Evolutionary conservation across 1,140 invertebrate species (phyloP).

Genomic region (Eriocheir sinensis): DNA sequence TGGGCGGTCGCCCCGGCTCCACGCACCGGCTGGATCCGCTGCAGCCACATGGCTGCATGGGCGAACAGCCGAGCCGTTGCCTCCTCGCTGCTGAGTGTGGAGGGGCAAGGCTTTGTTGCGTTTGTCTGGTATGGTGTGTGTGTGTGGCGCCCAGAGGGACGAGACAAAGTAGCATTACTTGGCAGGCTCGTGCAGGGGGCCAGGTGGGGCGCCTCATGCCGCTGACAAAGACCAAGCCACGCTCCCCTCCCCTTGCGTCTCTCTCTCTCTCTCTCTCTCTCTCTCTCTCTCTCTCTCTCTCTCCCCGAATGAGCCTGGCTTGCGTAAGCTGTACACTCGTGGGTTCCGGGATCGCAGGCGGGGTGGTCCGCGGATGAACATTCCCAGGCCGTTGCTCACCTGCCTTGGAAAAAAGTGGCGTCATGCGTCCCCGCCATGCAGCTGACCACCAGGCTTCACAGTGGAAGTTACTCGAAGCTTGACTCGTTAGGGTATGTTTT

Average conservation of each 20-base stretch:
- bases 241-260: background rate
- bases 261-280: slow-evolving; percentile 1
- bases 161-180: background rate
- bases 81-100: background rate
- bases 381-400: background rate
- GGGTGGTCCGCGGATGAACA: background rate
- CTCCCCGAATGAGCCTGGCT: no score
- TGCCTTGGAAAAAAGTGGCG: no score
- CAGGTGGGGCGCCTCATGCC: background rate
- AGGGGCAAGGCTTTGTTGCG: background rate
- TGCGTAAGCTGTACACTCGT: background rate
- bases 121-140: background rate
- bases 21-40: slow-evolving; percentile 30
- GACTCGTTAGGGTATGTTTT: no score
- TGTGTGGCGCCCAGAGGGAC: background rate
- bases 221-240: background rate
- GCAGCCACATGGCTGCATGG: slow-evolving; percentile 55
- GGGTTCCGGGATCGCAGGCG: background rate
- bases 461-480: no score
- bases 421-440: background rate
- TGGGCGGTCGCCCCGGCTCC: background rate
- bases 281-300: no score
- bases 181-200: background rate
- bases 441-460: no score
- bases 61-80: background rate